Conservation (phyloP, 2,888 invertebrate genomes). For the Coelinius sp. region DNA sequence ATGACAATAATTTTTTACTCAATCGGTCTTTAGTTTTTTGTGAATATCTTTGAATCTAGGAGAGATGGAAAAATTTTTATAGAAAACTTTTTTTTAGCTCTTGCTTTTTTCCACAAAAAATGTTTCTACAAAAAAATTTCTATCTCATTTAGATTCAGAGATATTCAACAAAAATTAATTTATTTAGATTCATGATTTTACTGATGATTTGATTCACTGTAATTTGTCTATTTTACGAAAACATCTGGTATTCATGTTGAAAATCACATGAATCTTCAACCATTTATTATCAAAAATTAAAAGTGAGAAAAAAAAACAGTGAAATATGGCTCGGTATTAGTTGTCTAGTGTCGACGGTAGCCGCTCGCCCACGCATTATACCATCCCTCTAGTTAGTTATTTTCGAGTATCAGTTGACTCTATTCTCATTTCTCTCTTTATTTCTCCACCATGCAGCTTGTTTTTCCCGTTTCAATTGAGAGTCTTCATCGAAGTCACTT, state of each 20-base stretch:
- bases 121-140: not conserved
- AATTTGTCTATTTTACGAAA: slow-evolving; percentile 6
- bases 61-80: not conserved
- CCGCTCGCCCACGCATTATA: not conserved
- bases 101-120: not conserved
- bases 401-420: not conserved
- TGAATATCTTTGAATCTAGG: not conserved
- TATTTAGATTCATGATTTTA: not conserved
- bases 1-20: not conserved
- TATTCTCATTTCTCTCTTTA: not conserved
- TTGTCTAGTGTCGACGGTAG: not conserved
- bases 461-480: slow-evolving; percentile 1
- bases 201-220: not conserved
- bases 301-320: not conserved
- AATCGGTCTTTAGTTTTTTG: not conserved
- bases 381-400: not conserved
- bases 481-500: slow-evolving; percentile 43
- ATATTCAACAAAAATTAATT: not conserved
- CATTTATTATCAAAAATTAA: not conserved
- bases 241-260: not conserved
- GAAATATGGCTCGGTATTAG: slow-evolving; percentile 4
- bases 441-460: not conserved
- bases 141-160: not conserved
- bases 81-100: not conserved
- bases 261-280: not conserved